A percentile compares a stretch with the other conserved stretches of the same genome.
phyloP scores from a whole-genome alignment of 2,113 vertebrate genomes.

The Microcebus ravelobensis region DNA sequence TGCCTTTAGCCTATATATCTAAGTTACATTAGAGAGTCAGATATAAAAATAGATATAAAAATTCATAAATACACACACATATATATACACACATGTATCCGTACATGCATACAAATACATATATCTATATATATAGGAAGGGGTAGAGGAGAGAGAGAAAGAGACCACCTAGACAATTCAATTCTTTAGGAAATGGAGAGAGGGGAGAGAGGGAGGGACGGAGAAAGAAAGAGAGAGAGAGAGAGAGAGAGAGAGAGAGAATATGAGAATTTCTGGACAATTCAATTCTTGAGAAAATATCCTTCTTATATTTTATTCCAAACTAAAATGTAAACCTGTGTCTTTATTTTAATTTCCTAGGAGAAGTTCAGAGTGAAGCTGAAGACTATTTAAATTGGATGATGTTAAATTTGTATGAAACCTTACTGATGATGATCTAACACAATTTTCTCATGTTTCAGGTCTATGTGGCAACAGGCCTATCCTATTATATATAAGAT shows the following conservation, averaged over 20 bases:
- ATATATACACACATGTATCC: not conserved
- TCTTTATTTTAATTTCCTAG: not conserved
- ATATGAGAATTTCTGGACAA: not conserved
- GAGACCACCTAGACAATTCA: not conserved
- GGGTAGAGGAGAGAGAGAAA: not conserved
- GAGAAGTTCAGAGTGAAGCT: not conserved
- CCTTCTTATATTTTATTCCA: not conserved
- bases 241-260: not conserved
- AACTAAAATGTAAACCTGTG: not conserved
- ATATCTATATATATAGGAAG: not conserved
- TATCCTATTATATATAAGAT: not conserved
- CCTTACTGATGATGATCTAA: not conserved
- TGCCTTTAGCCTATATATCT: not conserved
- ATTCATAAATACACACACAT: not conserved
- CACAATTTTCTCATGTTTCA: not conserved
- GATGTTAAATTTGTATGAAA: not conserved
- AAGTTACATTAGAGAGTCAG: constrained; percentile 20
- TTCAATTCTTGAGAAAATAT: not conserved
- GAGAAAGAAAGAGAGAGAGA: not conserved
- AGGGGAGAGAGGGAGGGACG: not conserved
- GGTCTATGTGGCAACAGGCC: not conserved
- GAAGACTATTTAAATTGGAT: not conserved
- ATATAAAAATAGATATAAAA: not conserved
- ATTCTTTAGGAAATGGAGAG: not conserved
- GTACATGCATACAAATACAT: not conserved